Evolutionary conservation across 2,888 invertebrate species (phyloP).

Genomic region (Eupithecia vulgata): DNA sequence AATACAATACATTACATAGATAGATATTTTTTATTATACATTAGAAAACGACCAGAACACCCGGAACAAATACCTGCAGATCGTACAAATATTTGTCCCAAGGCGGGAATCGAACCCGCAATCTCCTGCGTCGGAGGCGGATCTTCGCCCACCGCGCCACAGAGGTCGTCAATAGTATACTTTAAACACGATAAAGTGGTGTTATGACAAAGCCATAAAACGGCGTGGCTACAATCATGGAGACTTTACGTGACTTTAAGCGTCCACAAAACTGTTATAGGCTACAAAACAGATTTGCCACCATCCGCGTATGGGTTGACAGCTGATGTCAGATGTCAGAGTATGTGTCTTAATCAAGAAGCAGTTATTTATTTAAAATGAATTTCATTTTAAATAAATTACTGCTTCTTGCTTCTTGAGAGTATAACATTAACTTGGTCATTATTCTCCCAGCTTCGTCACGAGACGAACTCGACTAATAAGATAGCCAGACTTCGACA

Average conservation of each 20-base stretch:
- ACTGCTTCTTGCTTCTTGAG: not conserved
- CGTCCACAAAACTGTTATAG: slow-evolving; percentile 23
- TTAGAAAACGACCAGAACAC: too few relatives aligned
- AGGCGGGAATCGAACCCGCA: too few relatives aligned
- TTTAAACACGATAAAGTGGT: slow-evolving; percentile 19
- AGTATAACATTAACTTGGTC: not conserved
- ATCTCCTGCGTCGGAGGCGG: too few relatives aligned
- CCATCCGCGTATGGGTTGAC: not conserved
- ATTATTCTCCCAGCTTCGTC: not conserved
- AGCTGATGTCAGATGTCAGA: too few relatives aligned
- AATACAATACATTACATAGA: too few relatives aligned
- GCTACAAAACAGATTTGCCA: slow-evolving; percentile 15
- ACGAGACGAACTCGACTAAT: not conserved
- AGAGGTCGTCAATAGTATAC: too few relatives aligned
- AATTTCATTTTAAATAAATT: not conserved
- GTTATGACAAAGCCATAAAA: slow-evolving; percentile 22
- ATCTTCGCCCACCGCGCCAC: too few relatives aligned
- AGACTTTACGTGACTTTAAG: slow-evolving; percentile 24
- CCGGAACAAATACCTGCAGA: too few relatives aligned
- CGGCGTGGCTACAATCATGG: slow-evolving; percentile 22
- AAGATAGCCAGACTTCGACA: not conserved
- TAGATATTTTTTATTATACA: too few relatives aligned
- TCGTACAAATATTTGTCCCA: too few relatives aligned
- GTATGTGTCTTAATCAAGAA: too few relatives aligned
- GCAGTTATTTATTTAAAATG: too few relatives aligned